phyloP scores from a whole-genome alignment of 2,113 vertebrate species.

The Chiloscyllium plagiosum region DNA sequence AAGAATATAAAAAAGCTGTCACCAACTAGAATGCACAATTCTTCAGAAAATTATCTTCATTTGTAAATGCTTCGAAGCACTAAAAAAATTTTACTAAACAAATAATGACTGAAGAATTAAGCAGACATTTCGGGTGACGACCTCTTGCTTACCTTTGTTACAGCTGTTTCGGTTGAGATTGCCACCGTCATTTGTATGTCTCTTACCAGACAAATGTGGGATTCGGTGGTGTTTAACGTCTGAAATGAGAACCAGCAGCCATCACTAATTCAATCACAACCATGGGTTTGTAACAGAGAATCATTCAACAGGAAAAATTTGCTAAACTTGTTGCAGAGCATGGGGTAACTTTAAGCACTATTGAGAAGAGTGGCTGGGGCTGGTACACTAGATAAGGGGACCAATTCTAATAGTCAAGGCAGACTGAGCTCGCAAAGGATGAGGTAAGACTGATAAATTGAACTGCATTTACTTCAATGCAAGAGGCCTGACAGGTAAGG shows the following conservation, averaged over 20 bases:
- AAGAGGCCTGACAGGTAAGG: no score
- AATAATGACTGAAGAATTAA: background rate
- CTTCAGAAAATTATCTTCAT: background rate
- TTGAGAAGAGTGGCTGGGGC: no score
- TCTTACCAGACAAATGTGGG: constrained; percentile 79
- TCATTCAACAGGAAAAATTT: background rate
- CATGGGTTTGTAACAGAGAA: background rate
- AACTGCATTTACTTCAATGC: no score
- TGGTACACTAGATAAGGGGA: no score
- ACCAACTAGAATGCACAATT: background rate
- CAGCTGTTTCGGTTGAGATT: constrained; percentile 68
- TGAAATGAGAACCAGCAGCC: constrained; percentile 42
- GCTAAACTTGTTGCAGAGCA: no score
- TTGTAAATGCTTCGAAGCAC: background rate
- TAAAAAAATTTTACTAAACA: background rate
- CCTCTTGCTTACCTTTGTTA: constrained; percentile 78
- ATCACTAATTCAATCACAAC: background rate
- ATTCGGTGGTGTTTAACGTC: constrained; percentile 75
- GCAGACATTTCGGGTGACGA: background rate
- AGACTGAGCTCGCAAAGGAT: no score
- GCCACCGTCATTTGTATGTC: constrained; percentile 73
- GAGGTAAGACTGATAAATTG: no score
- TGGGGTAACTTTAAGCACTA: no score
- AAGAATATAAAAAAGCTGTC: background rate
- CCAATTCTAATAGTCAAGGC: no score